A percentile compares a stretch with the other conserved stretches of the same genome.
Evolutionary conservation across 2,113 vertebrate genomes (phyloP).

Genomic region (Bufo bufo): DNA sequence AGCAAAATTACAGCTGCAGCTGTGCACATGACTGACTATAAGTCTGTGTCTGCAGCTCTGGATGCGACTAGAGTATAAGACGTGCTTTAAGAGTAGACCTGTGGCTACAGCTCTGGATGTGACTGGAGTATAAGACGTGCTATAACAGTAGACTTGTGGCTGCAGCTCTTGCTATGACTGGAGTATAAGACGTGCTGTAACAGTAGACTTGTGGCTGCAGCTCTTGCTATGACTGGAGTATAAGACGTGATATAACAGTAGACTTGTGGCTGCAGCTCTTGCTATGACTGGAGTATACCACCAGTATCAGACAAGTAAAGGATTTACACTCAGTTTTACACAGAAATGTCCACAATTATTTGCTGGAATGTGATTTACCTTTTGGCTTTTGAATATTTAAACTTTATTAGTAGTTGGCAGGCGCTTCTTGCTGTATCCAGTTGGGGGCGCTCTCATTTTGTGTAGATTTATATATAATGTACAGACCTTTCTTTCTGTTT

Average conservation of each 20-base stretch:
- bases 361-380: background rate
- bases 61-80: background rate
- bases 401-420: background rate
- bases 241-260: background rate
- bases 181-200: background rate
- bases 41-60: background rate
- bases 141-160: background rate
- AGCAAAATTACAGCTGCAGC: too few relatives aligned
- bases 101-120: background rate
- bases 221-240: too few relatives aligned
- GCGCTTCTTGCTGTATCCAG: background rate
- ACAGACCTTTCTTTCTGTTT: background rate
- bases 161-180: too few relatives aligned
- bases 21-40: too few relatives aligned
- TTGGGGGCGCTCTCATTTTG: background rate
- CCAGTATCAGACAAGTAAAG: background rate
- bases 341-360: background rate
- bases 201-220: too few relatives aligned
- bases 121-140: background rate
- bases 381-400: background rate
- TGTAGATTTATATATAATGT: slow-evolving; percentile 26
- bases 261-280: background rate
- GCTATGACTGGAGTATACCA: background rate
- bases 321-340: background rate
- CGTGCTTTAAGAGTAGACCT: background rate